Evolutionary conservation across 2,113 vertebrate genomes (phyloP), one percentile per base, ranked within the genome.

Genomic region (Cyprinus carpio): DNA sequence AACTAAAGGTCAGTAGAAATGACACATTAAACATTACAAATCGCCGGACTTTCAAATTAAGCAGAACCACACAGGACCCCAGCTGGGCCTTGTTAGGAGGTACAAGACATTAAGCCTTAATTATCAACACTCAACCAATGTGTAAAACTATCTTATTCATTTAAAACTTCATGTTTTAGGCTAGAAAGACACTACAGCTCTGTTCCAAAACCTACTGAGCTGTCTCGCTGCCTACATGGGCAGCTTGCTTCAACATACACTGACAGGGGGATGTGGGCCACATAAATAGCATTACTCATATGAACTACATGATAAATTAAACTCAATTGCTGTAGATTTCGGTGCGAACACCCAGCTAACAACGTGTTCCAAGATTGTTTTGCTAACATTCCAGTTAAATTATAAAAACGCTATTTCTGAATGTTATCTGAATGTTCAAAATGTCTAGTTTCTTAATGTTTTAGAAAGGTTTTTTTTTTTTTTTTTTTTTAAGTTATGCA

Each of bases 1-100:
- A 93, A 90, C 85, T 89, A 93, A 93, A 94, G 93, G 94, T 94
- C 94, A 94, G 85, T 87, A 79, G 87, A 90, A 90, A 92, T 87
- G 90, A 93, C 91, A 92, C 91, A 92, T 91, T 93, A 88, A 89
- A 90, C 93, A 94, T 90, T 88, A 88, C 91, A 90, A 88, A 89
- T 87, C 15, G 85, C 87, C 85, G 86, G 72, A 74, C 58, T 65
- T 79, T 78, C 79, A 58, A 81, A 85, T 89, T 89, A 91, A 84
- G 91, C 88, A 86, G 74, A 90, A 86, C 86, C 92, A 87, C 89
- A 88, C 84, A 86, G 90, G 90, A 91, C 75, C 89, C 77, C 77
- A 84, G 67, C 89, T 62, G 51, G 67, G 18, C 23, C 13, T 54
- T 65, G 25, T 80, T 46, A 78, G 65, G 51, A 74, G 71, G 69